Evolutionary conservation across 1,140 invertebrate genomes (phyloP), one percentile per base, ranked within the genome.

Genomic region (Drosophila pectinifera): DNA sequence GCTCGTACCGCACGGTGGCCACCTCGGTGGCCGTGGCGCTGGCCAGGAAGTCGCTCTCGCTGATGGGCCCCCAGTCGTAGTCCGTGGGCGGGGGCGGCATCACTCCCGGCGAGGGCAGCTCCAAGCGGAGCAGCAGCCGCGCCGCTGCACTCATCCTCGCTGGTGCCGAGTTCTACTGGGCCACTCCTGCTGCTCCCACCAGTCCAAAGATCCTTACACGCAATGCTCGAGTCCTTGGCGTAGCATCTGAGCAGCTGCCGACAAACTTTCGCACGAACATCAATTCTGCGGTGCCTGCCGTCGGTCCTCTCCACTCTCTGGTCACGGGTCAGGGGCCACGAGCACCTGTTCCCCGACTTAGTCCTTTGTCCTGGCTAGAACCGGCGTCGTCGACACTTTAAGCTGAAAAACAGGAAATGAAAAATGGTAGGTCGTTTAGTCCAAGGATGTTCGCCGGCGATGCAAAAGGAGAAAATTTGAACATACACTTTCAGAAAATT

Each of bases 361-460:
- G 51, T 68, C 57, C 42, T 68, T 77, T 70, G 49, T 77, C 57
- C 46, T 61, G 56, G 56, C 55, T 48, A 13, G 43, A n/a, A n/a
- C 48, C 49, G 55, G 73, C 81, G 63, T 69, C 57, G 84, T 63
- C 64, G 84, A 73, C 79, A 88, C 75, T 89, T 80, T 83, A 80
- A 89, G 72, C 83, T 88, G 83, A 49, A 83, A 88, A 79, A 83
- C 73, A 89, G 79, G 76, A 88, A 88, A 80, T 88, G 84, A 88
- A 77, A 89, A 89, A 83, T 89, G 61, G 62, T 79, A 78, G 70
- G 62, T 82, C 58, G 28, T 79, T 88, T 73, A 80, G 76, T 79
- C 64, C 43, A 58, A 69, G 64, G 34, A 58, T 59, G 45, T 18
- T 42, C 16, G 46, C 43, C 10, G 4, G 28, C 28, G 0, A 62